Evolutionary conservation across 2,797 vertebrate genomes (phyloP).

Genomic region (Bufotes viridis): DNA sequence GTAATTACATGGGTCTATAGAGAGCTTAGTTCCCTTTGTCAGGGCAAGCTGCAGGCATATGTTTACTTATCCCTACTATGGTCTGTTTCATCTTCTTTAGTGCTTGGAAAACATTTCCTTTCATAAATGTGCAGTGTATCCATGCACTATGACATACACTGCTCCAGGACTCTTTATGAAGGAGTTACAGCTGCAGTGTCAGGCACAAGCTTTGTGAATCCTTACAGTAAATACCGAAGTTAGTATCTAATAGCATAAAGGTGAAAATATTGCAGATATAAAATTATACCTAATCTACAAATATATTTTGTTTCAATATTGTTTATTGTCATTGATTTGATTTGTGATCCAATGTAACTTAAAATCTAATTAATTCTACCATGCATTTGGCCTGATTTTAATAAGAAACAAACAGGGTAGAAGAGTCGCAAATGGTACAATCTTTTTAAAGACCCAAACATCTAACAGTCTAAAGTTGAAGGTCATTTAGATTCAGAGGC

Average conservation of each 20-base stretch:
- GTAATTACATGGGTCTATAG: constrained; percentile 10
- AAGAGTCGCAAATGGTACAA: no score
- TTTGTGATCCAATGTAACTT: background rate
- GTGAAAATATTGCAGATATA: background rate
- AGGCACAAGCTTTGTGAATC: background rate
- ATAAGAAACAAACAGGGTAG: no score
- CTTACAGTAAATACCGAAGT: background rate
- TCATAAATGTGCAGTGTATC: constrained; percentile 47
- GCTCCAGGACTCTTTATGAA: background rate
- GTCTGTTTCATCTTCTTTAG: constrained; percentile 31
- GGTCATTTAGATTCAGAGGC: background rate
- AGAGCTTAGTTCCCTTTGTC: constrained; percentile 11
- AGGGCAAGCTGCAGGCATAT: constrained; percentile 2
- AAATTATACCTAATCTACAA: background rate
- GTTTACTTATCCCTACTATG: constrained; percentile 34
- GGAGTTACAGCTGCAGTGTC: background rate
- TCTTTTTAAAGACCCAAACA: background rate
- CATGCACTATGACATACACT: constrained; percentile 5
- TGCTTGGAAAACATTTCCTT: constrained; percentile 64
- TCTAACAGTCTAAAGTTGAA: background rate
- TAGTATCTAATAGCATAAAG: background rate
- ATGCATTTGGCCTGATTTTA: no score
- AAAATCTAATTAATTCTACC: background rate
- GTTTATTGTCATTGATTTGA: background rate
- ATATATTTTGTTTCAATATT: background rate